phyloP scores from a whole-genome alignment of 2,888 invertebrate species.

The Andrena marginata region DNA sequence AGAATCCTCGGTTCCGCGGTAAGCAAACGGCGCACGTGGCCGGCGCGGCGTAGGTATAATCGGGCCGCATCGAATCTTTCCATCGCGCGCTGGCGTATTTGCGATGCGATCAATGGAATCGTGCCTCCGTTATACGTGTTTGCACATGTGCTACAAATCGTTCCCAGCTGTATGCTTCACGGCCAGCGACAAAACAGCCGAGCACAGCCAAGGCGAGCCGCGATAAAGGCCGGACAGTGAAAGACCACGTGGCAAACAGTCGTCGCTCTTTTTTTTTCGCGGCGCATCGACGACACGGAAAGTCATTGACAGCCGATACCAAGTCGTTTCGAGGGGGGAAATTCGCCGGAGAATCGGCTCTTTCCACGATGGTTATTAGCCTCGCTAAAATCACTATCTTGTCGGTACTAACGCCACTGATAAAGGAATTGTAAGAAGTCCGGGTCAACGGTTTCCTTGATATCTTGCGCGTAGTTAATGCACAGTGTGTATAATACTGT shows the following conservation, averaged over 20 bases:
- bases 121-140: not conserved
- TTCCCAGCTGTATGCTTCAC: constrained; percentile 6
- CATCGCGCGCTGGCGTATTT: constrained; percentile 1
- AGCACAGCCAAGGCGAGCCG: constrained; percentile 4
- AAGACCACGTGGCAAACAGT: constrained; percentile 8
- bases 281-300: constrained; percentile 5
- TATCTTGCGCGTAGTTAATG: too few relatives aligned
- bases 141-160: not conserved
- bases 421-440: too few relatives aligned
- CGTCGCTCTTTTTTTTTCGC: not conserved
- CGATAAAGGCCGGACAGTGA: constrained; percentile 15
- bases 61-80: constrained; percentile 14
- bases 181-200: constrained; percentile 12
- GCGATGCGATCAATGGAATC: constrained; percentile 18
- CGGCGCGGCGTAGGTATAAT: not conserved
- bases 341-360: not conserved
- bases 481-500: too few relatives aligned
- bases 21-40: not conserved
- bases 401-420: too few relatives aligned
- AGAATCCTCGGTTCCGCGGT: not conserved
- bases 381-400: not conserved
- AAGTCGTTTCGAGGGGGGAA: not conserved
- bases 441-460: too few relatives aligned
- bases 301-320: constrained; percentile 10
- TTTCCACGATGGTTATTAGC: constrained; percentile 25